phyloP scores from a whole-genome alignment of 2,797 vertebrate species.

The Fundulus diaphanus region DNA sequence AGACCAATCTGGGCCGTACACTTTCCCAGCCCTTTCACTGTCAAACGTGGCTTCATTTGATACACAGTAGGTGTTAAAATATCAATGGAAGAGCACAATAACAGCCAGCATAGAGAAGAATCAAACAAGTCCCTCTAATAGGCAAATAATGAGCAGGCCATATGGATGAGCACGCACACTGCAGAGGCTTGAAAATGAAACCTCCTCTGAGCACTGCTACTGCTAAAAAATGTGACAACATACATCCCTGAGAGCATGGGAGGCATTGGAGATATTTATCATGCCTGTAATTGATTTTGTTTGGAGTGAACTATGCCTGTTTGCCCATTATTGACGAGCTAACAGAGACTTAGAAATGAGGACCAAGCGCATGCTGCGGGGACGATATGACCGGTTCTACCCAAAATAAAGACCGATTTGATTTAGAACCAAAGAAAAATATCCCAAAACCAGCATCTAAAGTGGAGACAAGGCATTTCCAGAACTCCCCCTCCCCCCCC shows the following conservation, averaged over 20 bases:
- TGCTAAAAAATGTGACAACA: constrained; percentile 33
- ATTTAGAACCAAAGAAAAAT: constrained; percentile 25
- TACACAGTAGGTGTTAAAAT: constrained; percentile 30
- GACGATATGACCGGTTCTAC: constrained; percentile 27
- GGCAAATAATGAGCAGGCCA: constrained; percentile 70
- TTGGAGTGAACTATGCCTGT: constrained; percentile 57
- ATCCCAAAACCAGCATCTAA: not conserved
- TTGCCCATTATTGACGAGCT: constrained; percentile 52
- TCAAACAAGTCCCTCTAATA: constrained; percentile 58
- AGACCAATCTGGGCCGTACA: constrained; percentile 14
- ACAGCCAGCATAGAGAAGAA: constrained; percentile 40
- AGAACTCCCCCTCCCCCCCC: not conserved
- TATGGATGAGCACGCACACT: constrained; percentile 56
- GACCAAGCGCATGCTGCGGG: constrained; percentile 25
- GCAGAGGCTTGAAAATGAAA: constrained; percentile 47
- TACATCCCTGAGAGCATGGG: constrained; percentile 14
- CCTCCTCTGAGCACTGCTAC: constrained; percentile 45
- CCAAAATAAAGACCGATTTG: constrained; percentile 40
- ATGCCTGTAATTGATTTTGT: constrained; percentile 65
- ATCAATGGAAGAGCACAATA: constrained; percentile 51
- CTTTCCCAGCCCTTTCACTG: constrained; percentile 15
- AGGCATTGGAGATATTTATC: constrained; percentile 63
- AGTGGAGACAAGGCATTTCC: too few species aligned
- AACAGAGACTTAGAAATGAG: constrained; percentile 14
- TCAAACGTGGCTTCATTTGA: constrained; percentile 38